Evolutionary conservation across 1,140 invertebrate genomes (phyloP).

Genomic region (Asobara japonica): DNA sequence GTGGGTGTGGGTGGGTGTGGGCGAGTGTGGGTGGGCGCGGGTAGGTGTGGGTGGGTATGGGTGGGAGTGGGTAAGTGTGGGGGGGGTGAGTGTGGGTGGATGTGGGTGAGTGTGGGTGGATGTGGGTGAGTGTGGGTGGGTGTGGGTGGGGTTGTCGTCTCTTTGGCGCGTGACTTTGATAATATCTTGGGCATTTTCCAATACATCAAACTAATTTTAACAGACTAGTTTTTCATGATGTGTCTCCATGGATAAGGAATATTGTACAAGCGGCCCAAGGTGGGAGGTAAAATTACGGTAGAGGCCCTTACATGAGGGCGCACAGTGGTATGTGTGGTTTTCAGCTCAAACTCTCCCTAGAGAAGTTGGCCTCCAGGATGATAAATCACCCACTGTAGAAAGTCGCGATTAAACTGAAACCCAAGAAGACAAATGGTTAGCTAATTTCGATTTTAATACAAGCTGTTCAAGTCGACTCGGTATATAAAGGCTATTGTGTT

Average conservation of each 20-base stretch:
- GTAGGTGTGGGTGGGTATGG: no score
- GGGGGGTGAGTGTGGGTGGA: no score
- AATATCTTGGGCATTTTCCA: no score
- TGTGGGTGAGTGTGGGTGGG: no score
- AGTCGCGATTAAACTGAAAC: slow-evolving; percentile 49
- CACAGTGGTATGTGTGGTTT: slow-evolving; percentile 15
- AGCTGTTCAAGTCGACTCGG: slow-evolving; percentile 10
- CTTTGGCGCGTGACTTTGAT: no score
- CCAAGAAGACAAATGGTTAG: slow-evolving; percentile 49
- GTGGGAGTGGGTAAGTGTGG: no score
- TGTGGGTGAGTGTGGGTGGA: no score
- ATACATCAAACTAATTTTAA: no score
- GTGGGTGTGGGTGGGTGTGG: no score
- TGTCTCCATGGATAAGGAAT: not conserved
- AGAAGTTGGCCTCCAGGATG: slow-evolving; percentile 34
- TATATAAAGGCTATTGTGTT: not conserved
- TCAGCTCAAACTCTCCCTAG: slow-evolving; percentile 31
- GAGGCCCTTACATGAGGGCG: slow-evolving; percentile 35
- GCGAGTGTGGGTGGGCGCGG: no score
- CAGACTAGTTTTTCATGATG: not conserved
- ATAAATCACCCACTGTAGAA: slow-evolving; percentile 46
- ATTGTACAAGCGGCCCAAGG: not conserved
- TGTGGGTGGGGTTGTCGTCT: no score
- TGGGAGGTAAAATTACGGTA: not conserved
- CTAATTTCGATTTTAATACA: slow-evolving; percentile 52